Conservation (phyloP, 2,888 invertebrate species). For the Dynastes maya region DNA sequence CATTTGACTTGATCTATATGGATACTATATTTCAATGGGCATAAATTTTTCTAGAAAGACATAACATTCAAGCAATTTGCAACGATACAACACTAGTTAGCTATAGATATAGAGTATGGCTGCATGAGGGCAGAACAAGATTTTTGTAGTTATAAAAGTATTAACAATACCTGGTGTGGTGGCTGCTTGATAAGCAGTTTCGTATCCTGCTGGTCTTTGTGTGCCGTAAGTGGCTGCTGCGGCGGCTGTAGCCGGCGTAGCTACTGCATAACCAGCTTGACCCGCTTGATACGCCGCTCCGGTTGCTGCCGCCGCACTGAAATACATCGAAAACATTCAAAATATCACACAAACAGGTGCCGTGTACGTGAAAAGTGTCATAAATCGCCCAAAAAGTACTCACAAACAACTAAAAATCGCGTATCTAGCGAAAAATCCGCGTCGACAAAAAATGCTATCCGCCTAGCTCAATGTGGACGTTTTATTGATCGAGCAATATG, state of each 20-base stretch:
- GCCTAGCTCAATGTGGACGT: slow-evolving; percentile 47
- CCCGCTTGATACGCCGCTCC: slow-evolving; percentile 89
- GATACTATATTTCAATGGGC: too few relatives aligned
- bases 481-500: slow-evolving; percentile 69
- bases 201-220: slow-evolving; percentile 87
- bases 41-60: too few relatives aligned
- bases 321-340: slow-evolving; percentile 55
- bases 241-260: slow-evolving; percentile 85
- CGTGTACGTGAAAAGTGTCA: slow-evolving; percentile 32
- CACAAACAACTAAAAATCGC: slow-evolving; percentile 40
- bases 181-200: slow-evolving; percentile 87
- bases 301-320: slow-evolving; percentile 79
- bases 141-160: background rate
- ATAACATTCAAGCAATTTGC: too few relatives aligned
- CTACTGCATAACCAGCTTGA: slow-evolving; percentile 89
- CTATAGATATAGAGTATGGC: slow-evolving; percentile 30
- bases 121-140: slow-evolving; percentile 44
- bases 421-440: slow-evolving; percentile 44
- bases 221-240: slow-evolving; percentile 90
- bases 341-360: slow-evolving; percentile 48
- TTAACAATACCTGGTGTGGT: slow-evolving; percentile 75
- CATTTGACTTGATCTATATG: too few relatives aligned
- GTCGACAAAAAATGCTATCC: slow-evolving; percentile 49
- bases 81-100: too few relatives aligned
- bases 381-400: slow-evolving; percentile 43